These are phyloP conservation scores for Andrena haemorrhoa DNA, from an alignment of 2,888 invertebrate genomes.

Conservation along the genomic window DNA sequence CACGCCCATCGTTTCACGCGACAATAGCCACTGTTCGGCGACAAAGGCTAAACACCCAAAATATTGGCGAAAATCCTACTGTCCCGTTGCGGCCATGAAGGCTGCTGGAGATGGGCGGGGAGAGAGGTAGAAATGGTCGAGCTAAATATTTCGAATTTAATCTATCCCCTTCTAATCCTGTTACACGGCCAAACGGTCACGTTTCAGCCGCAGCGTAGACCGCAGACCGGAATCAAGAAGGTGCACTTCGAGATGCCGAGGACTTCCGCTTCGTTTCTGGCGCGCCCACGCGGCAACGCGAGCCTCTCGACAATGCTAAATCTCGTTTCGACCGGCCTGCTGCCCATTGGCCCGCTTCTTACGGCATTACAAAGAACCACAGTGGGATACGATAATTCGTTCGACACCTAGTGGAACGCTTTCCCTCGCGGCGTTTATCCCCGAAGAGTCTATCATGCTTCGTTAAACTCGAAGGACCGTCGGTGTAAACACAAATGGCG, in stretches of 20 bases:
- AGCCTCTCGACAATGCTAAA: constrained; percentile 63
- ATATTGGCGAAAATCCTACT: constrained; percentile 82
- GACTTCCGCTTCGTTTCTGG: constrained; percentile 62
- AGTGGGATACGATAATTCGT: constrained; percentile 52
- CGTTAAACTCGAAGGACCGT: constrained; percentile 73
- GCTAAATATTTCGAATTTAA: constrained; percentile 80
- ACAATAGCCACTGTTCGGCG: constrained; percentile 68
- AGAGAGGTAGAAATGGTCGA: constrained; percentile 34
- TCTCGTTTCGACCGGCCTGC: constrained; percentile 60
- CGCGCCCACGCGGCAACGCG: constrained; percentile 52
- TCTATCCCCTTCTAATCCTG: constrained; percentile 79
- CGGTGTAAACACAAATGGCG: constrained; percentile 78
- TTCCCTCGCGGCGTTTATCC: constrained; percentile 28
- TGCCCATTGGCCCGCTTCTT: constrained; percentile 8
- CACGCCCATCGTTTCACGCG: constrained; percentile 67
- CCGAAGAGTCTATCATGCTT: constrained; percentile 70
- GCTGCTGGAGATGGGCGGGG: not conserved
- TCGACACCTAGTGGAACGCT: constrained; percentile 41
- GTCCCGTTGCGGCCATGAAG: constrained; percentile 37
- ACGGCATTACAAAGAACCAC: constrained; percentile 34
- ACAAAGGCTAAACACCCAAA: constrained; percentile 83
- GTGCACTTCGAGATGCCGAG: constrained; percentile 56
- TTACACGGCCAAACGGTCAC: constrained; percentile 78
- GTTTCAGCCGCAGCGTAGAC: constrained; percentile 42
- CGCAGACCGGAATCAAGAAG: constrained; percentile 69